Evolutionary conservation across 2,797 vertebrate species (phyloP).

Genomic region (Sebastes alutus): DNA sequence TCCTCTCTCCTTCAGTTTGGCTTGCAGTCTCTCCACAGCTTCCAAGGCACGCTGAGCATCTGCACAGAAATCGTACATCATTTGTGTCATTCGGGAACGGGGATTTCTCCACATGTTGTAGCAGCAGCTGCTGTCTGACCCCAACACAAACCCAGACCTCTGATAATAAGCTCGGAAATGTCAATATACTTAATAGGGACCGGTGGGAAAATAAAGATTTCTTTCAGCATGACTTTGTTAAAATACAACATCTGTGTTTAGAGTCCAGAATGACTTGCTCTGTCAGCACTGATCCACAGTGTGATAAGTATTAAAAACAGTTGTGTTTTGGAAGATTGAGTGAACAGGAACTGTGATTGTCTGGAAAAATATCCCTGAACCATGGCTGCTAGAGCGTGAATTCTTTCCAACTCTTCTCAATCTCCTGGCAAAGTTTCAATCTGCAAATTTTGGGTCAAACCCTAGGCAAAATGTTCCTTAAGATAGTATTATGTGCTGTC

Average conservation of each 20-base stretch:
- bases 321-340: not conserved
- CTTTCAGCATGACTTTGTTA: not conserved
- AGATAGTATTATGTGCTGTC: too few relatives aligned
- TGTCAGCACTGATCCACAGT: not conserved
- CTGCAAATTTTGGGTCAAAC: not conserved
- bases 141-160: constrained; percentile 1
- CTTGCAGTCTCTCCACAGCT: constrained; percentile 92
- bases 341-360: not conserved
- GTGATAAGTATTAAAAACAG: not conserved
- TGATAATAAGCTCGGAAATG: constrained; percentile 19
- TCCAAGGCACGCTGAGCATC: constrained; percentile 90
- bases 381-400: not conserved
- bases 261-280: not conserved
- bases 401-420: not conserved
- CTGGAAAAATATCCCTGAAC: not conserved
- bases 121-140: constrained; percentile 16
- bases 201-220: not conserved
- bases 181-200: not conserved
- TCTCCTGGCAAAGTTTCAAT: not conserved
- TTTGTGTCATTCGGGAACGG: constrained; percentile 17
- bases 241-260: not conserved
- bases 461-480: not conserved
- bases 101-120: not conserved
- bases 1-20: constrained; percentile 90
- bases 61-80: constrained; percentile 58